Conservation (phyloP, 2,888 invertebrate species). For the Podabrus alpinus region DNA sequence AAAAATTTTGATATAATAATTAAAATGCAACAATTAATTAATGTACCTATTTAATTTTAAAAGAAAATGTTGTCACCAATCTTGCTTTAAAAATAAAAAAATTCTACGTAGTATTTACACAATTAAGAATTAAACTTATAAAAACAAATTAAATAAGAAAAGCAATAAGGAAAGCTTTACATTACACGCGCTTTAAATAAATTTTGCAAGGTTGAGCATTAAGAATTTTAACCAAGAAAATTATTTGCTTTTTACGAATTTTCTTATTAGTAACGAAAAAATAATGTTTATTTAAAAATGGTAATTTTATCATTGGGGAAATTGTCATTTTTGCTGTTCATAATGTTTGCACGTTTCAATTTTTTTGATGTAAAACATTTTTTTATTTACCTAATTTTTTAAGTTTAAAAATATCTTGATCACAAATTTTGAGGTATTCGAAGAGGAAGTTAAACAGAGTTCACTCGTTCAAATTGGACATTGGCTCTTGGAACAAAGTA, state of each 20-base stretch:
- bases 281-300: not conserved
- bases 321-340: too few relatives aligned
- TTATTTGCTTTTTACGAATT: not conserved
- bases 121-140: not conserved
- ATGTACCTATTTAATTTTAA: not conserved
- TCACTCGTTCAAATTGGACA: not conserved
- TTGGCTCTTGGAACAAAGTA: not conserved
- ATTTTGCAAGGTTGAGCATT: not conserved
- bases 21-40: not conserved
- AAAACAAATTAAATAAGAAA: not conserved
- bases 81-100: not conserved
- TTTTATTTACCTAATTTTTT: not conserved
- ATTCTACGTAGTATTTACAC: not conserved
- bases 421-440: not conserved
- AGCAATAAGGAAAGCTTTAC: not conserved
- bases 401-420: too few relatives aligned
- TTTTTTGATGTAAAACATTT: not conserved
- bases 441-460: not conserved
- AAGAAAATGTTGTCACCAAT: not conserved
- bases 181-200: not conserved
- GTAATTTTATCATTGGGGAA: not conserved
- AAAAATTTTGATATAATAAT: not conserved
- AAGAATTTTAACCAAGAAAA: not conserved
- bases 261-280: not conserved
- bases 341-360: not conserved